Evolutionary conservation across 2,797 vertebrate genomes (phyloP).

Genomic region (Ctenopoma multispine): DNA sequence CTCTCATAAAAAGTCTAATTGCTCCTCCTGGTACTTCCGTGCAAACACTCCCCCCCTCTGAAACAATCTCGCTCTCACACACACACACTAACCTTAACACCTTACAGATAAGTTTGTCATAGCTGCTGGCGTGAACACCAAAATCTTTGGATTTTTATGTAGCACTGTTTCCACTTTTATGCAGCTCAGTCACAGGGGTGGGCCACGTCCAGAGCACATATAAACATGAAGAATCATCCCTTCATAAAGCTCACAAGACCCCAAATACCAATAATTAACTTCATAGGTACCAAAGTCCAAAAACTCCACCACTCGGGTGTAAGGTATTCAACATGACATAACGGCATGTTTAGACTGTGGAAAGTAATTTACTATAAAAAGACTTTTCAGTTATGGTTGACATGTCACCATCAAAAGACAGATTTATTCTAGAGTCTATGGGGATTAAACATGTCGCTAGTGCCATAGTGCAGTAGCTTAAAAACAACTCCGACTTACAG

Average conservation of each 20-base stretch:
- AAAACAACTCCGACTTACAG: conserved; percentile 61
- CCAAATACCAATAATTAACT: conserved; percentile 39
- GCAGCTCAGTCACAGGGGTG: conserved; percentile 11
- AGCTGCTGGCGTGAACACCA: conserved; percentile 7
- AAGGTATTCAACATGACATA: conserved; percentile 39
- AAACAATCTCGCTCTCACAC: conserved; percentile 51
- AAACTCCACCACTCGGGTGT: conserved; percentile 1
- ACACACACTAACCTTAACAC: conserved; percentile 22
- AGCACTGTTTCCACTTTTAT: conserved; percentile 11
- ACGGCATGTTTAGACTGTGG: conserved; percentile 33
- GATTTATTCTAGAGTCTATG: conserved; percentile 53
- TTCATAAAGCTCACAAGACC: conserved; percentile 23
- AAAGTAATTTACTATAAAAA: conserved; percentile 56
- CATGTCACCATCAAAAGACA: conserved; percentile 52
- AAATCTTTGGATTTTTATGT: conserved; percentile 42
- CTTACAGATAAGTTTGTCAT: conserved; percentile 36
- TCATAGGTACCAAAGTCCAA: conserved; percentile 21
- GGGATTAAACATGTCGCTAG: conserved; percentile 50
- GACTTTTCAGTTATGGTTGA: conserved; percentile 39
- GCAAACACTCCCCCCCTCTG: conserved; percentile 7
- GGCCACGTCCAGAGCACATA: conserved; percentile 19
- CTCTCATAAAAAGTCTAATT: conserved; percentile 77
- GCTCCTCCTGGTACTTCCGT: conserved; percentile 64
- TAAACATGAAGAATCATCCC: conserved; percentile 17
- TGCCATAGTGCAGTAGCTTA: conserved; percentile 22